Evolutionary conservation across 2,888 invertebrate species (phyloP), one percentile per base, ranked within the genome.

Genomic region (Brachyopa scutellaris): DNA sequence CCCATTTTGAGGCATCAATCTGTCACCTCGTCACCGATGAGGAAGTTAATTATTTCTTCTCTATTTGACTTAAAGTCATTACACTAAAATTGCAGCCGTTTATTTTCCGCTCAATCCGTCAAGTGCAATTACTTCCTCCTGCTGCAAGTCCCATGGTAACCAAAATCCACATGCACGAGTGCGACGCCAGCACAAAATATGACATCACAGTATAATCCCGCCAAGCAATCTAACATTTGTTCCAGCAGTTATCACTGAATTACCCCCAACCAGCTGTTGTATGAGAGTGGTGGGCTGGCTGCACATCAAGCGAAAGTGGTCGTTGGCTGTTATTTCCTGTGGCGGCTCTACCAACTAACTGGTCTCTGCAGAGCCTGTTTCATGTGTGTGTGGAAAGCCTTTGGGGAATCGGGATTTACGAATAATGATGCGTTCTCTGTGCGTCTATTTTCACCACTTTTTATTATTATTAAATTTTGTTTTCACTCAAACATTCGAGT

Each of bases 211-310:
- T 15, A 23, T 42, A 69, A 76, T 69, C 76, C 1, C 21, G n/a
- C 2, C 23, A 9, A 21, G 6, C 55, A 57, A 69, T 80, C 80
- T 64, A 76, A 36, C 53, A 62, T 73, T 47, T 61, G 19, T 53
- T 23, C 61, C 64, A 45, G 47, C 64, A 76, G 62, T 80, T 80
- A 80, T 64, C 80, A 74, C 74, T 80, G 57, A 80, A 74, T 74
- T 74, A 64, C 69, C 51, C 42, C 29, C 59, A 45, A 45, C 17
- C 11, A 70, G 29, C 31, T 21, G 4, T 51, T 31, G 23, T 33
- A 9, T 33, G 9, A 55, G 9, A 57, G 9, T 13, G 31, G 4
- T 11, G 33, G 15, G 45, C 17, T 33, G 11, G 15, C 21, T 15
- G 21, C 31, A 33, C 23, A 13, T n/a, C 42, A 53, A 77, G 82